Conservation (phyloP, 2,888 invertebrate species). For the Limenitis camilla region DNA sequence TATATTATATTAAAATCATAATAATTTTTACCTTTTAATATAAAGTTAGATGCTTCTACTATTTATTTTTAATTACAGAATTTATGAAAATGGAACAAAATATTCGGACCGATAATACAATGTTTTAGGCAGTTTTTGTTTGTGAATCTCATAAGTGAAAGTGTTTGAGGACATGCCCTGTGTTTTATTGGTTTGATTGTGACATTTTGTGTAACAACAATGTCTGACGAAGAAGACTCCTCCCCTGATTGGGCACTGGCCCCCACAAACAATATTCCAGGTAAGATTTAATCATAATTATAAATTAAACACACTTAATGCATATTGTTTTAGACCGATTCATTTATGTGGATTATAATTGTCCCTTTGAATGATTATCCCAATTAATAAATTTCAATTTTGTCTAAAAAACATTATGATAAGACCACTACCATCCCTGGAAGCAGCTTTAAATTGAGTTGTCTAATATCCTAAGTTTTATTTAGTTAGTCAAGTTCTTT, state of each 20-base stretch:
- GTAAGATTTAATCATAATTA: constrained; percentile 40
- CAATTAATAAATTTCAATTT: no score
- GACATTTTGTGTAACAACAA: constrained; percentile 31
- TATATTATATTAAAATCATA: background rate
- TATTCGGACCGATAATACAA: constrained; percentile 31
- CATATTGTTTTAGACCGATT: no score
- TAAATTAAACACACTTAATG: no score
- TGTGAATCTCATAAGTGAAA: constrained; percentile 31
- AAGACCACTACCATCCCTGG: no score
- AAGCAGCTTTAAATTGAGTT: no score
- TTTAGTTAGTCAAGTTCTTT: no score
- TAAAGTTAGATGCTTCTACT: background rate
- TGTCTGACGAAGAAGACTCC: constrained; percentile 70
- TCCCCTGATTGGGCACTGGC: constrained; percentile 61
- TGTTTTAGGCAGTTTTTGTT: constrained; percentile 29
- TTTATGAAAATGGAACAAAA: constrained; percentile 34
- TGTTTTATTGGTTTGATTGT: constrained; percentile 28
- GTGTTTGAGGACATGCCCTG: constrained; percentile 37
- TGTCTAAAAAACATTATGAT: no score
- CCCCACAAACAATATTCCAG: constrained; percentile 62
- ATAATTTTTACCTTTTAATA: background rate
- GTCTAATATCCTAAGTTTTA: no score
- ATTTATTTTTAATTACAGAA: constrained; percentile 31
- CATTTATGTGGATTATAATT: no score
- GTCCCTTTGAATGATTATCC: no score